Conservation (phyloP, 2,797 vertebrate genomes). For the Sphenopsis melanotis region DNA sequence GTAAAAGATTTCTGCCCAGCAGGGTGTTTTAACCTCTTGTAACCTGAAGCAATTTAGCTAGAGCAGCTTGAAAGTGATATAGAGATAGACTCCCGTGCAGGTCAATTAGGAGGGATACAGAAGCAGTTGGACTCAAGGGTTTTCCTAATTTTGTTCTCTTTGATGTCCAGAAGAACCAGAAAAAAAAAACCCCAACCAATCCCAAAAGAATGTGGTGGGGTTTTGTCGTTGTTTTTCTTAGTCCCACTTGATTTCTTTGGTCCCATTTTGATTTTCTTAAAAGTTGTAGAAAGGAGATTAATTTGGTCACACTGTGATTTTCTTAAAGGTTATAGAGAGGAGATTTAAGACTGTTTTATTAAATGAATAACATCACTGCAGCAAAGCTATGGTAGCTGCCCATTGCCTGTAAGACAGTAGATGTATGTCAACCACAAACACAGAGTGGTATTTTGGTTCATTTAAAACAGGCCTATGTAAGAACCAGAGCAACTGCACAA, state of each 20-base stretch:
- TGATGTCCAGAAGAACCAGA: neutral
- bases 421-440: neutral
- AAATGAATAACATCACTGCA: neutral
- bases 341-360: neutral
- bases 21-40: slow-evolving; percentile 42
- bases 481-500: slow-evolving; percentile 41
- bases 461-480: neutral
- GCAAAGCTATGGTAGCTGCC: neutral
- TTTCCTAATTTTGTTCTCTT: neutral
- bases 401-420: neutral
- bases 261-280: too few species aligned
- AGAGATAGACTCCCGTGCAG: neutral
- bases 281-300: too few species aligned
- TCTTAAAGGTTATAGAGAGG: neutral
- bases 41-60: neutral
- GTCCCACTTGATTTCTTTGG: too few species aligned
- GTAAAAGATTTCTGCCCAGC: neutral
- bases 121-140: neutral
- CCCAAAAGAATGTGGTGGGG: neutral
- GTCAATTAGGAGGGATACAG: neutral
- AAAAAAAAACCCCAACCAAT: neutral
- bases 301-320: neutral
- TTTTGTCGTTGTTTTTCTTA: neutral
- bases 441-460: neutral
- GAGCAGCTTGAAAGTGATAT: neutral